These are phyloP conservation scores for Capitulum mitella DNA, from an alignment of 2,888 invertebrate species.

Conservation along the genomic window DNA sequence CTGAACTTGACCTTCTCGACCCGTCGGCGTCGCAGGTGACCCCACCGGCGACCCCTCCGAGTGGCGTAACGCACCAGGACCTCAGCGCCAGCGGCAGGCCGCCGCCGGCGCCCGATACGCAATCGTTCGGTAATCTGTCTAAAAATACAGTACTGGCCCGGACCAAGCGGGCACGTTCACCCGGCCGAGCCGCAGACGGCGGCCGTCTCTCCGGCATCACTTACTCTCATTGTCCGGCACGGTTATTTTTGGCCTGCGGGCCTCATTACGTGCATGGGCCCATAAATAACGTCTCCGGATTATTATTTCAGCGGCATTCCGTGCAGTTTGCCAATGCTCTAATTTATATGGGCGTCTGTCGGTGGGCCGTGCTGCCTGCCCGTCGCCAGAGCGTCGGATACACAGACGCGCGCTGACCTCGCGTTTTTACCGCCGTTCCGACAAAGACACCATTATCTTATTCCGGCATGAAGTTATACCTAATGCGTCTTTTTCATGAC, in stretches of 20 bases:
- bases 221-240: neutral
- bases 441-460: conserved; percentile 23
- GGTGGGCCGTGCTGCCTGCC: neutral
- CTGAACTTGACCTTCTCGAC: no score
- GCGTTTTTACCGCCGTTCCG: neutral
- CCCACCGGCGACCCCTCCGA: no score
- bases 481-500: conserved; percentile 22
- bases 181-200: no score
- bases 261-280: neutral
- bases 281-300: neutral
- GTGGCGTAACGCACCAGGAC: no score
- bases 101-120: neutral
- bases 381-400: no score
- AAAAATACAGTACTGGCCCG: neutral
- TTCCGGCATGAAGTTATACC: conserved; percentile 22
- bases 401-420: neutral
- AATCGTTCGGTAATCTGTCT: neutral
- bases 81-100: no score
- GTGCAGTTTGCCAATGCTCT: neutral
- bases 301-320: conserved; percentile 15
- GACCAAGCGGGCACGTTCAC: no score
- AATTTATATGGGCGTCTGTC: neutral
- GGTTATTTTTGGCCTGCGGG: neutral
- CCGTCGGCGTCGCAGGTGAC: no score
- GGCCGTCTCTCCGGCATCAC: no score